Percentiles rank a stretch among this genome's conserved stretches.
Evolutionary conservation across 2,113 vertebrate species (phyloP).

Genomic region (Picathartes gymnocephalus): DNA sequence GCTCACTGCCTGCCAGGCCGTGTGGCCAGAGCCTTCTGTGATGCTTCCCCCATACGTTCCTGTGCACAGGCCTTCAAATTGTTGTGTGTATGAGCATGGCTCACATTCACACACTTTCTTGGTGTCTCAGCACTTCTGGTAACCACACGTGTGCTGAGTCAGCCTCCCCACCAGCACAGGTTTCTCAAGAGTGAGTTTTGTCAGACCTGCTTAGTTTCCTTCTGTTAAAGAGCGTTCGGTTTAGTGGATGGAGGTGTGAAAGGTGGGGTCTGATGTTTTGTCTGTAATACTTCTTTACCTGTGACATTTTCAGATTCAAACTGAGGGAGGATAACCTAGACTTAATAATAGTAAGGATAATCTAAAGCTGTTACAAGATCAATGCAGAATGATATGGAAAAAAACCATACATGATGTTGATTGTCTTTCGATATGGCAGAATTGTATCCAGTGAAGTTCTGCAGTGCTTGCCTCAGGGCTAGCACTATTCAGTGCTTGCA

Average conservation of each 20-base stretch:
- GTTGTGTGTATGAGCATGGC: background rate
- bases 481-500: background rate
- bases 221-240: background rate
- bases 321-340: background rate
- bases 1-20: rapidly evolving
- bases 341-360: background rate
- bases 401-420: background rate
- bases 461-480: background rate
- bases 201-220: background rate
- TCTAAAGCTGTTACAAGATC: background rate
- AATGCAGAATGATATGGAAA: background rate
- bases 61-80: background rate
- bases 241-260: background rate
- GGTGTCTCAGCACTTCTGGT: background rate
- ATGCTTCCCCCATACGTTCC: rapidly evolving
- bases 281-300: background rate
- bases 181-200: background rate
- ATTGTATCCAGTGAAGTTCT: background rate
- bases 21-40: background rate
- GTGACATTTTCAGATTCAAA: background rate
- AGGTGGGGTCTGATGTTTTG: background rate
- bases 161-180: background rate
- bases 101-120: background rate
- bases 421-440: background rate
- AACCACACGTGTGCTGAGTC: rapidly evolving